Evolutionary conservation across 2,888 invertebrate genomes (phyloP), one percentile per base, ranked within the genome.

Genomic region (Clivina fossor): DNA sequence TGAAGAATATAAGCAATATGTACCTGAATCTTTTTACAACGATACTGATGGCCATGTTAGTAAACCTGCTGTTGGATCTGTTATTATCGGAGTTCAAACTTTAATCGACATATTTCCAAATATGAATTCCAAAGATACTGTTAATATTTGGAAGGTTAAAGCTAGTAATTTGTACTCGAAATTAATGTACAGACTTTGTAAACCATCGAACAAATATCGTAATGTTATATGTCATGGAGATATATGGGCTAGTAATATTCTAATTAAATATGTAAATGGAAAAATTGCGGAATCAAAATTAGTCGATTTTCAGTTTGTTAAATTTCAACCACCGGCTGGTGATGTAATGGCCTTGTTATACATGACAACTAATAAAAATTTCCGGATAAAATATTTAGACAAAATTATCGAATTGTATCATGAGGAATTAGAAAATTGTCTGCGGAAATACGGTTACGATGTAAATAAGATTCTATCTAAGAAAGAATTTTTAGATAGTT

Each of bases 181-280:
- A 8, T 60, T 62, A 43, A 43, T 41, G 4, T 74, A 71, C 48
- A 64, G 70, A 16, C 62, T 70, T 8, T 66, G 62, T 1, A 64
- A 69, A 58, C 68, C 73, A 0, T 77, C 76, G 0, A 48, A 58
- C 2, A 68, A 65, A 44, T 75, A 67, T 57, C 62, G 65, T 3
- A 78, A 78, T 60, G 70, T 72, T 0, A 62, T 77, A 1, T 65
- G 65, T 8, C 78, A 78, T 58, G 76, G 72, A 2, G 78, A 78
- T 64, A 63, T 76, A 15, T 78, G 77, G 78, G 68, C 73, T 0
- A 76, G 76, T 50, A 78, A 78, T 60, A 56, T 76, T 0, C 68
- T 78, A 67, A 74, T 75, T 15, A 65, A 66, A 54, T 58, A 57
- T 30, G 64, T 58, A 60, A 63, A 58, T 30, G 22, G 20, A 3